Evolutionary conservation across 2,113 vertebrate species (phyloP).

Genomic region (Sinocyclocheilus anshuiensis): DNA sequence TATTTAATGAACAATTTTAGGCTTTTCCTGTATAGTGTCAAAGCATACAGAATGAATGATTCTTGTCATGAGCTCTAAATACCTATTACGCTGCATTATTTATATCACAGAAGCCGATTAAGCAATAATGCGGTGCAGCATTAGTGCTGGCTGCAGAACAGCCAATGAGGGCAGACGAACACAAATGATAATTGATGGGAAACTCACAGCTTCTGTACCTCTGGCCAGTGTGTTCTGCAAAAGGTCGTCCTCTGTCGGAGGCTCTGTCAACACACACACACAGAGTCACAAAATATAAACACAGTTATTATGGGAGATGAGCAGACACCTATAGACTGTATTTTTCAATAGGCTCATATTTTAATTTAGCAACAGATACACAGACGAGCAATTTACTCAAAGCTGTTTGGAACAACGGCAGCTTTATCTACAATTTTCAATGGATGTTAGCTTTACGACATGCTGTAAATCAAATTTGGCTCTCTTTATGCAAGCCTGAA

Average conservation of each 20-base stretch:
- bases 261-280: constrained; percentile 75
- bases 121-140: background rate
- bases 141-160: constrained; percentile 22
- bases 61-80: constrained; percentile 39
- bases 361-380: constrained; percentile 41
- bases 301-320: constrained; percentile 10
- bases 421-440: constrained; percentile 50
- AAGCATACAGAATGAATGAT: background rate
- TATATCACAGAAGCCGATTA: constrained; percentile 25
- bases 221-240: constrained; percentile 98
- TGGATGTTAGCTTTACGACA: constrained; percentile 30
- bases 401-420: constrained; percentile 36
- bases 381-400: constrained; percentile 40
- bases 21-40: constrained; percentile 28
- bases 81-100: constrained; percentile 49
- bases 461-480: constrained; percentile 41
- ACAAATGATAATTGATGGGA: constrained; percentile 53
- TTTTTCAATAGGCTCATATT: constrained; percentile 30
- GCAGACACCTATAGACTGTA: constrained; percentile 14
- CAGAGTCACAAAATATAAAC: constrained; percentile 10
- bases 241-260: constrained; percentile 94
- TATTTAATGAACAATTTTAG: background rate
- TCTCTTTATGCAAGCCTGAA: constrained; percentile 27
- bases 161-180: constrained; percentile 27
- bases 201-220: constrained; percentile 97